A percentile compares a stretch with the other conserved stretches of the same genome.
Evolutionary conservation across 2,797 vertebrate species (phyloP).

Genomic region (Podargus strigoides): DNA sequence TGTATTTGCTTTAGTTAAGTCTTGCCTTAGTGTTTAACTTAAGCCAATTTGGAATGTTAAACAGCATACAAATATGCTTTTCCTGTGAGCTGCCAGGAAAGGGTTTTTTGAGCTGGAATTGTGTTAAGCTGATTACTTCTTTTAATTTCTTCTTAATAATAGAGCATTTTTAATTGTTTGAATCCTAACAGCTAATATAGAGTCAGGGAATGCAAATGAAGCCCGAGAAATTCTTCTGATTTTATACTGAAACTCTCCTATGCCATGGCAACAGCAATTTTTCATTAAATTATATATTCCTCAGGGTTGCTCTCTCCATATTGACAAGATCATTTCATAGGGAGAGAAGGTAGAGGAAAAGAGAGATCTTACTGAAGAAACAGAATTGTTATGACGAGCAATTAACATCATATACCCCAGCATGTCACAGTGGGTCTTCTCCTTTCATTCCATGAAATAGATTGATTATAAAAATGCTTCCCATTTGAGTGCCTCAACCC

Average conservation of each 20-base stretch:
- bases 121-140: conserved; percentile 27
- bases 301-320: conserved; percentile 50
- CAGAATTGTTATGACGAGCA: conserved; percentile 32
- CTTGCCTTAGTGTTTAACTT: conserved; percentile 2
- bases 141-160: conserved; percentile 7
- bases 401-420: conserved; percentile 39
- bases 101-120: background rate
- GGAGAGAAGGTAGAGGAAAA: conserved; percentile 22
- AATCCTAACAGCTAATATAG: background rate
- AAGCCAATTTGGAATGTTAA: conserved; percentile 21
- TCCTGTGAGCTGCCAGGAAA: background rate
- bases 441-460: conserved; percentile 29
- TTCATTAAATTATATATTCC: conserved; percentile 41
- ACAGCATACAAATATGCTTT: conserved; percentile 17
- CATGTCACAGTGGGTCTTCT: conserved; percentile 37
- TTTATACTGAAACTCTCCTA: conserved; percentile 4
- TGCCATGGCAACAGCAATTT: conserved; percentile 75
- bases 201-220: conserved; percentile 9
- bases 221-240: background rate
- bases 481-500: background rate
- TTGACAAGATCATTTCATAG: conserved; percentile 38
- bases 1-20: background rate
- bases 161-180: conserved; percentile 44
- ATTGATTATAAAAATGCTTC: conserved; percentile 40
- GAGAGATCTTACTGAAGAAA: conserved; percentile 22